These are phyloP conservation scores for Elymnias hypermnestra DNA, from an alignment of 1,140 invertebrate genomes.

Conservation along the genomic window DNA sequence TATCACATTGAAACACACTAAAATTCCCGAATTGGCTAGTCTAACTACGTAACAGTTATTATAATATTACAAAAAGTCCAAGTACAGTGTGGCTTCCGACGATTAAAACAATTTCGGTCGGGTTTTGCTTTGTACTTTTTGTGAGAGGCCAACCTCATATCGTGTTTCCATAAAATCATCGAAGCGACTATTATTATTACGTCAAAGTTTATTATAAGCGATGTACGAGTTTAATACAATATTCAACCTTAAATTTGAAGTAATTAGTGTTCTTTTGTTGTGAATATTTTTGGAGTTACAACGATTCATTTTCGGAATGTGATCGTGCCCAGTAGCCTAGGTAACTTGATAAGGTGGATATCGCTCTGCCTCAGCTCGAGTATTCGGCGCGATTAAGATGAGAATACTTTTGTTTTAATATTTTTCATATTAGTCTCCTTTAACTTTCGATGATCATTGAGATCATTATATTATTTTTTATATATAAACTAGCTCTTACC, in stretches of 20 bases:
- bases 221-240: constrained; percentile 5
- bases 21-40: too few species aligned
- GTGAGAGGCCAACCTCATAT: constrained; percentile 69
- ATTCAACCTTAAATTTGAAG: constrained; percentile 23
- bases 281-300: too few species aligned
- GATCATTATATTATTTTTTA: too few species aligned
- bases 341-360: constrained; percentile 72
- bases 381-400: constrained; percentile 72
- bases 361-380: constrained; percentile 62
- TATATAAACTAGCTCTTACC: too few species aligned
- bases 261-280: too few species aligned
- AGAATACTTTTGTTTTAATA: constrained; percentile 64
- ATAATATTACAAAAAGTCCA: too few species aligned
- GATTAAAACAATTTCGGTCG: constrained; percentile 75
- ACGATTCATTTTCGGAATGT: too few species aligned
- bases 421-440: constrained; percentile 42
- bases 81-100: constrained; percentile 56
- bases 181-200: constrained; percentile 67
- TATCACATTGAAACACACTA: too few species aligned
- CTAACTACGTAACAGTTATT: too few species aligned
- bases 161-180: constrained; percentile 74
- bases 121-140: constrained; percentile 67
- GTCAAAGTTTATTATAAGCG: constrained; percentile 49
- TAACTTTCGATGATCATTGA: constrained; percentile 15
- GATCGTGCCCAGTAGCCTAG: constrained; percentile 72